Evolutionary conservation across 2,113 vertebrate genomes (phyloP).

Genomic region (Diadophis punctatus): DNA sequence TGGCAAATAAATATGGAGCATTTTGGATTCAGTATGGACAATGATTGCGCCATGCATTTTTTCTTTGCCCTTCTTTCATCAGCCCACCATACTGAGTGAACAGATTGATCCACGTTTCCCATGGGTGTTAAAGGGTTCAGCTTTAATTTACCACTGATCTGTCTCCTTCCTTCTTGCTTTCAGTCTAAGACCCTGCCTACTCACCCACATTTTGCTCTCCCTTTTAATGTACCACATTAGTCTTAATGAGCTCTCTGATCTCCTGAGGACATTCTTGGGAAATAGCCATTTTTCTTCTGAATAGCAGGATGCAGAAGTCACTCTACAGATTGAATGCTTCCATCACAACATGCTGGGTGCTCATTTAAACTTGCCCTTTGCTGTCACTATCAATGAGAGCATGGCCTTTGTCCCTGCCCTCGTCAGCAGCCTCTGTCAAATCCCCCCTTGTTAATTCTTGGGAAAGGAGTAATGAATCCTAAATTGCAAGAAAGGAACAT

Average conservation of each 20-base stretch:
- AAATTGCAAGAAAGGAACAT: conserved; percentile 12
- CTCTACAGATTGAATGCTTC: neutral
- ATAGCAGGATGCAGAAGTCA: conserved; percentile 2
- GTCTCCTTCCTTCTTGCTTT: neutral
- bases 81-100: neutral
- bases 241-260: neutral
- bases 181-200: neutral
- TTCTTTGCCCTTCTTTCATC: fast-evolving
- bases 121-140: neutral
- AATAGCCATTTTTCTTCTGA: neutral
- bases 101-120: neutral
- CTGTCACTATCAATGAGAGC: conserved; percentile 9
- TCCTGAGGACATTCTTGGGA: fast-evolving
- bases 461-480: neutral
- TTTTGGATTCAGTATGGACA: neutral
- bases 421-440: neutral
- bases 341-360: neutral
- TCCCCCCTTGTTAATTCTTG: neutral
- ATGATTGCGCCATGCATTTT: neutral
- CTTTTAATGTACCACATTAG: fast-evolving
- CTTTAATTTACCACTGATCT: fast-evolving
- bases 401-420: neutral
- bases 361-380: conserved; percentile 36
- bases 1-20: neutral
- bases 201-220: neutral